phyloP scores from a whole-genome alignment of 2,888 invertebrate species.

The Synergus laeviventris region DNA sequence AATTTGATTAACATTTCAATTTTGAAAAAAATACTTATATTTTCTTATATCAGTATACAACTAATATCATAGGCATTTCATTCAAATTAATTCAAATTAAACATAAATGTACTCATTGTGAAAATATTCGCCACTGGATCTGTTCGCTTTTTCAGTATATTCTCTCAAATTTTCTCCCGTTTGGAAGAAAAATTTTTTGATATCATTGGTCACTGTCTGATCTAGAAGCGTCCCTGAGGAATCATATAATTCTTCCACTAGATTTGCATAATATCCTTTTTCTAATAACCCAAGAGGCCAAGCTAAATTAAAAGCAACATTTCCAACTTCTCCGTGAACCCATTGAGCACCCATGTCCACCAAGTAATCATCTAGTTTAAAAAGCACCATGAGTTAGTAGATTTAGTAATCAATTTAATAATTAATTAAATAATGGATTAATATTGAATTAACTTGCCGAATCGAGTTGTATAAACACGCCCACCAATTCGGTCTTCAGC shows the following conservation, averaged over 20 bases:
- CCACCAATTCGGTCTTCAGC: slow-evolving; percentile 77
- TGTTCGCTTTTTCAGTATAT: neutral
- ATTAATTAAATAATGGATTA: too few relatives aligned
- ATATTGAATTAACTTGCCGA: slow-evolving; percentile 68
- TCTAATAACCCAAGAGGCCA: slow-evolving; percentile 61
- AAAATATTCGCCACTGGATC: slow-evolving; percentile 39
- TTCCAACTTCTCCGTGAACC: slow-evolving; percentile 63
- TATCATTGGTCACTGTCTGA: neutral
- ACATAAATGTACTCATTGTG: slow-evolving; percentile 38
- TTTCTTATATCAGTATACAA: too few relatives aligned
- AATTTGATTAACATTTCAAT: neutral
- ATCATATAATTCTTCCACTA: neutral
- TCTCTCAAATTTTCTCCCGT: neutral
- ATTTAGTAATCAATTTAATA: neutral
- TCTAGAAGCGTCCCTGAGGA: slow-evolving; percentile 1
- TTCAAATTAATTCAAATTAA: neutral
- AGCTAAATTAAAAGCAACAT: slow-evolving; percentile 62
- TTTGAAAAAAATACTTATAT: neutral
- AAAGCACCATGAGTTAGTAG: neutral
- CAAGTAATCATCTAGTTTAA: slow-evolving; percentile 49
- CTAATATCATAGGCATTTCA: too few relatives aligned
- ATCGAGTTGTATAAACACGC: slow-evolving; percentile 71
- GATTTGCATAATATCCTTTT: slow-evolving; percentile 7
- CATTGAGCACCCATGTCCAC: slow-evolving; percentile 67
- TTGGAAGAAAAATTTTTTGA: neutral